Evolutionary conservation across 2,797 vertebrate species (phyloP).

Genomic region (Delichon dasypus): DNA sequence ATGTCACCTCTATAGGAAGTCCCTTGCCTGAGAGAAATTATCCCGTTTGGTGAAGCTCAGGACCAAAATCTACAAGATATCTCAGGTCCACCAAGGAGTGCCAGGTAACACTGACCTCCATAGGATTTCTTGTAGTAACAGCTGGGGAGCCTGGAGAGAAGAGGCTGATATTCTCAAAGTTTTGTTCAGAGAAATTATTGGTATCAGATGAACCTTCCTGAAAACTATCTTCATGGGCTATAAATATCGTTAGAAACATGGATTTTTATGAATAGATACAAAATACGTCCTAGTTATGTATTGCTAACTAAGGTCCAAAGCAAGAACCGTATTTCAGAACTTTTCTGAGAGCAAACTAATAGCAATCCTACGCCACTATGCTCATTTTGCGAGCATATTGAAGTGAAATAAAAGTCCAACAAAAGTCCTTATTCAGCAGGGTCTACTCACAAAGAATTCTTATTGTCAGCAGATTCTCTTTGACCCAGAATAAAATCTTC

Average conservation of each 20-base stretch:
- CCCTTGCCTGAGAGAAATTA: background rate
- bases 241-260: background rate
- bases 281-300: background rate
- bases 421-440: background rate
- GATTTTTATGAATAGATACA: background rate
- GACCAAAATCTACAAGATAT: background rate
- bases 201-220: background rate
- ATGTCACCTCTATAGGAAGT: background rate
- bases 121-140: background rate
- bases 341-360: background rate
- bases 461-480: background rate
- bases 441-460: background rate
- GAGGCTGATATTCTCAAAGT: background rate
- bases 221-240: background rate
- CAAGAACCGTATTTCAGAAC: background rate
- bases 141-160: background rate
- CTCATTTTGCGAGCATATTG: background rate
- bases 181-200: background rate
- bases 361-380: background rate
- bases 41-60: fast-evolving
- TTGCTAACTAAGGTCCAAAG: background rate
- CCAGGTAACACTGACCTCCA: background rate
- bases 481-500: background rate
- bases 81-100: background rate
- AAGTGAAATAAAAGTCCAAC: background rate